phyloP scores from a whole-genome alignment of 2,888 invertebrate genomes.

The Tetragonula carbonaria region DNA sequence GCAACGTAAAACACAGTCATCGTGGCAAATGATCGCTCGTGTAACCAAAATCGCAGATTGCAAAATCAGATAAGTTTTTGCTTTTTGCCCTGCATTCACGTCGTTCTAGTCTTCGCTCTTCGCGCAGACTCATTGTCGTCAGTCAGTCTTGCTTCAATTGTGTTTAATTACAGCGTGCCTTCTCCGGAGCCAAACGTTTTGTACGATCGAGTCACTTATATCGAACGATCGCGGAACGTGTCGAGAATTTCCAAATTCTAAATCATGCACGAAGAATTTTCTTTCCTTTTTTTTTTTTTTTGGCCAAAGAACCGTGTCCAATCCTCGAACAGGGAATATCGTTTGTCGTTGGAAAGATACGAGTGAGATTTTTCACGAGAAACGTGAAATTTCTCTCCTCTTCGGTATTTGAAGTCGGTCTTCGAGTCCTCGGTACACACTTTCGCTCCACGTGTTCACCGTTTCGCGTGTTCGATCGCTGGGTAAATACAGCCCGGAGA shows the following conservation, averaged over 20 bases:
- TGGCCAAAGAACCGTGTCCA: no score
- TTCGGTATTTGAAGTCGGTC: not conserved
- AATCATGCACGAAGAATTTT: no score
- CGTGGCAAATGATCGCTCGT: no score
- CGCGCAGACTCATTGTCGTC: not conserved
- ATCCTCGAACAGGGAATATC: no score
- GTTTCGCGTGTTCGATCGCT: not conserved
- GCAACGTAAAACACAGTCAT: no score
- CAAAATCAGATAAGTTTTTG: no score
- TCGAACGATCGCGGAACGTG: no score
- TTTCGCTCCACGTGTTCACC: not conserved
- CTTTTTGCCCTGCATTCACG: no score
- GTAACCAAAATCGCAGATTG: no score
- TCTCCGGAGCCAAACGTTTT: not conserved
- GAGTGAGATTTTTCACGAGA: not conserved
- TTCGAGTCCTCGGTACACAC: not conserved
- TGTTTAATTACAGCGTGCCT: not conserved
- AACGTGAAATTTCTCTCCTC: not conserved
- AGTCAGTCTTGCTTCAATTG: constrained; percentile 4
- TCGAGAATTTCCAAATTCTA: no score
- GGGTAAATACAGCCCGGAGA: not conserved
- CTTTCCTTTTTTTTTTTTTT: no score
- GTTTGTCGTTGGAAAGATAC: no score
- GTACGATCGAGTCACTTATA: not conserved
- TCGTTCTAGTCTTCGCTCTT: not conserved